Evolutionary conservation across 2,888 invertebrate species (phyloP), one percentile per base, ranked within the genome.

Genomic region (Sepioteuthis lessoniana): DNA sequence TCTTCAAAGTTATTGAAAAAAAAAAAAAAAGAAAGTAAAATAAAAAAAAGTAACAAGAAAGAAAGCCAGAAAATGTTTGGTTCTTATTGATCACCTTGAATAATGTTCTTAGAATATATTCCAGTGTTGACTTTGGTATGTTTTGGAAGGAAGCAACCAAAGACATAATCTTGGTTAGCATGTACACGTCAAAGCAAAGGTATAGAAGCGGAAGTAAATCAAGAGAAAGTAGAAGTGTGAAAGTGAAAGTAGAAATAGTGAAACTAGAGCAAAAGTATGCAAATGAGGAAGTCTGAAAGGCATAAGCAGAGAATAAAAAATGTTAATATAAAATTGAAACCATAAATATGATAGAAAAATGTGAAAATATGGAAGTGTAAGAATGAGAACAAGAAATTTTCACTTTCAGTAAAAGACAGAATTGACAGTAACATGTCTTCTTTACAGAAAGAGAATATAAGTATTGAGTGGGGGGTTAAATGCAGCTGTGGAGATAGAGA

Each of bases 91-190:
- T 55, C 55, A 55, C 55, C 25, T 76, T n/a, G 76, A n/a, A 76
- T 35, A 76, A 76, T 76, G n/a, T 76, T 76, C 76, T 76, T 35
- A n/a, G n/a, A 76, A 76, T 76, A 76, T 35, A 76, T 76, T 76
- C 76, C 35, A n/a, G n/a, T 3, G 76, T 76, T 76, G n/a, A 76
- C n/a, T 76, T 76, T 76, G n/a, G n/a, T n/a, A 76, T 76, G 76
- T 35, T 76, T 35, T 35, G 13, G n/a, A 16, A n/a, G n/a, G n/a
- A n/a, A 76, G n/a, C 35, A 35, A 35, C 76, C 76, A 13, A 76
- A 76, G 76, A 76, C 76, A 76, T 76, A 76, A 76, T 35, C 76
- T 76, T 76, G n/a, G n/a, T n/a, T 76, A n/a, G n/a, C 76, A 76
- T n/a, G n/a, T 76, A 13, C 76, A 76, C 25, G 76, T 76, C 76